phyloP scores from a whole-genome alignment of 2,113 vertebrate species.

The Phrynocephalus versicolor region DNA sequence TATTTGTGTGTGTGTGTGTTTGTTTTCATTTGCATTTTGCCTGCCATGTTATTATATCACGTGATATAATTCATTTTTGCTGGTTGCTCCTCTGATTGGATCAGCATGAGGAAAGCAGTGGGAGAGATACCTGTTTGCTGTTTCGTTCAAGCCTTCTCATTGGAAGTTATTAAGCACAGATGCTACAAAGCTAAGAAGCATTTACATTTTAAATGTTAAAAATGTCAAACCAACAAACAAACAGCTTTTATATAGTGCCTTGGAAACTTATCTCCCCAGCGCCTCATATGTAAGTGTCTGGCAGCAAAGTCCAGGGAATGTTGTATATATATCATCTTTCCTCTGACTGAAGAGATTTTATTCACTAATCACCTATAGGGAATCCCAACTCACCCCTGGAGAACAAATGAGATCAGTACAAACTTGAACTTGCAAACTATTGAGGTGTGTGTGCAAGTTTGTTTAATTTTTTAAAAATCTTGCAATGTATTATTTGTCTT shows the following conservation, averaged over 20 bases:
- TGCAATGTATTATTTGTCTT: too few relatives aligned
- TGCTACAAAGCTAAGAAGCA: too few relatives aligned
- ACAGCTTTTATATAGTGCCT: background rate
- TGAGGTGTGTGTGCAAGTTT: too few relatives aligned
- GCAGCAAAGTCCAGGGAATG: background rate
- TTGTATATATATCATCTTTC: background rate
- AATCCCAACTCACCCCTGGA: background rate
- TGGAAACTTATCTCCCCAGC: background rate
- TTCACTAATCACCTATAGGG: background rate
- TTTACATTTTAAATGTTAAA: too few relatives aligned
- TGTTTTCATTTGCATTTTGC: too few relatives aligned
- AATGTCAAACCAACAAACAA: background rate
- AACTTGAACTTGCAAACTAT: too few relatives aligned
- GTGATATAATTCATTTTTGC: background rate
- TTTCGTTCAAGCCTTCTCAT: background rate
- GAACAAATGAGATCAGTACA: background rate
- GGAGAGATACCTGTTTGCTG: background rate
- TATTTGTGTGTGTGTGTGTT: too few relatives aligned
- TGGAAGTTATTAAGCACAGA: background rate
- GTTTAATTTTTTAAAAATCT: too few relatives aligned
- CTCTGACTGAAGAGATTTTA: background rate
- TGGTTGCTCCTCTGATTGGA: background rate
- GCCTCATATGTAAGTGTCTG: background rate
- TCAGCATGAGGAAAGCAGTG: too few relatives aligned
- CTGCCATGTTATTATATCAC: too few relatives aligned